Evolutionary conservation across 2,888 invertebrate species (phyloP).

Genomic region (Dryobotodes eremita): DNA sequence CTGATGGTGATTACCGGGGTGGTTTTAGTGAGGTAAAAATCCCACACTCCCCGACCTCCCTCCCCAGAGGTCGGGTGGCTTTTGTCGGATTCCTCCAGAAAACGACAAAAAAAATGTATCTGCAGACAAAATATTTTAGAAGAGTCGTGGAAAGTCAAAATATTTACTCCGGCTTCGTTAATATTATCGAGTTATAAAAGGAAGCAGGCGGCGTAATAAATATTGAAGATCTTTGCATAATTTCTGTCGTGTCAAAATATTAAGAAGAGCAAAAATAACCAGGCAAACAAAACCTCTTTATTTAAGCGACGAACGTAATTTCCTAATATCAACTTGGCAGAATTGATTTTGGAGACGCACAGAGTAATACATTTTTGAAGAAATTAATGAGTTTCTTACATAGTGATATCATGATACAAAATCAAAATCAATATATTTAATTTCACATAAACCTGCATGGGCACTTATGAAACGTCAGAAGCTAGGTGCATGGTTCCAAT

Average conservation of each 20-base stretch:
- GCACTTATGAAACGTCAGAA: too few relatives aligned
- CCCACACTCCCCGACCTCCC: too few relatives aligned
- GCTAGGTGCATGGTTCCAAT: too few relatives aligned
- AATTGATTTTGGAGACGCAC: neutral
- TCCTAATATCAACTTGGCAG: neutral
- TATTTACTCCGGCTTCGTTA: neutral
- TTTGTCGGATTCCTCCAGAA: too few relatives aligned
- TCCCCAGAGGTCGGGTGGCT: too few relatives aligned
- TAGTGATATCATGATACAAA: too few relatives aligned
- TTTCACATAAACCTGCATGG: too few relatives aligned
- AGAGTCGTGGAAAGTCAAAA: neutral
- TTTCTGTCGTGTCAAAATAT: neutral
- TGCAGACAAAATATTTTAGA: neutral
- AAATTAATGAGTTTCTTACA: neutral
- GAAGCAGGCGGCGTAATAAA: neutral
- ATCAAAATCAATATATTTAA: too few relatives aligned
- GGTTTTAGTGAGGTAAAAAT: too few relatives aligned
- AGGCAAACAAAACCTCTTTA: neutral
- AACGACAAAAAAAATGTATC: too few relatives aligned
- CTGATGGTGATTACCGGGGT: too few relatives aligned
- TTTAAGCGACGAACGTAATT: neutral
- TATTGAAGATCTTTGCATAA: neutral
- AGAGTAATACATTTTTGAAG: neutral
- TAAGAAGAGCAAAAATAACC: neutral
- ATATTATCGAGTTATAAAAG: slow-evolving; percentile 4